A percentile compares a stretch with the other conserved stretches of the same genome.
Evolutionary conservation across 2,888 invertebrate genomes (phyloP).

Genomic region (Helicoverpa assulta): DNA sequence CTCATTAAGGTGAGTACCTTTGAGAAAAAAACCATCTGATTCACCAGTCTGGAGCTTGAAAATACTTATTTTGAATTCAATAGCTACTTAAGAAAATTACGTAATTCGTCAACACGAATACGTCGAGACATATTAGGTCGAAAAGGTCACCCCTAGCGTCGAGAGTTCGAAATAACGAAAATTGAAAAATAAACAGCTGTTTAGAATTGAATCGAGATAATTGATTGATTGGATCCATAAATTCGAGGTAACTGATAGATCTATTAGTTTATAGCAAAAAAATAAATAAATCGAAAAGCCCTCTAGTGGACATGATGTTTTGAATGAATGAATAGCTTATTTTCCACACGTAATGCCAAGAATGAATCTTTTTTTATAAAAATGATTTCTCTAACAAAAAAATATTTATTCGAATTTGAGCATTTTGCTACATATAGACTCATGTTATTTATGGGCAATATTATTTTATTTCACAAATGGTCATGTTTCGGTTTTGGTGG

Average conservation of each 20-base stretch:
- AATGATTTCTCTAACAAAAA: neutral
- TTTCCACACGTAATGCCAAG: neutral
- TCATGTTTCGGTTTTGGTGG: neutral
- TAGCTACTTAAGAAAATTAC: constrained; percentile 25
- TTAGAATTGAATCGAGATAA: constrained; percentile 3
- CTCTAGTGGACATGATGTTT: neutral
- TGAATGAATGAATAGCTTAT: too few species aligned
- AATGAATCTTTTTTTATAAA: neutral
- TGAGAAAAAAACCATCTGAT: neutral
- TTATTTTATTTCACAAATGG: constrained; percentile 2
- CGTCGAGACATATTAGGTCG: constrained; percentile 17
- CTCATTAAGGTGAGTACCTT: neutral
- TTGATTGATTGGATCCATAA: neutral
- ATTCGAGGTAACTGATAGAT: neutral
- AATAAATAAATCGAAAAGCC: neutral
- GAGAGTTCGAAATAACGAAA: constrained; percentile 14
- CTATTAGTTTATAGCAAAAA: neutral
- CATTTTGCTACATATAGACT: neutral
- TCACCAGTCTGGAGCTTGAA: constrained; percentile 24
- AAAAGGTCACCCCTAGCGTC: constrained; percentile 15
- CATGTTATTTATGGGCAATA: neutral
- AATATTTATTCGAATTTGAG: neutral
- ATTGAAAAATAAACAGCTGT: constrained; percentile 5
- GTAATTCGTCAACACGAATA: constrained; percentile 21
- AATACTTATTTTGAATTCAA: constrained; percentile 14